Evolutionary conservation across 2,888 invertebrate species (phyloP).

Genomic region (Andrena minutula): DNA sequence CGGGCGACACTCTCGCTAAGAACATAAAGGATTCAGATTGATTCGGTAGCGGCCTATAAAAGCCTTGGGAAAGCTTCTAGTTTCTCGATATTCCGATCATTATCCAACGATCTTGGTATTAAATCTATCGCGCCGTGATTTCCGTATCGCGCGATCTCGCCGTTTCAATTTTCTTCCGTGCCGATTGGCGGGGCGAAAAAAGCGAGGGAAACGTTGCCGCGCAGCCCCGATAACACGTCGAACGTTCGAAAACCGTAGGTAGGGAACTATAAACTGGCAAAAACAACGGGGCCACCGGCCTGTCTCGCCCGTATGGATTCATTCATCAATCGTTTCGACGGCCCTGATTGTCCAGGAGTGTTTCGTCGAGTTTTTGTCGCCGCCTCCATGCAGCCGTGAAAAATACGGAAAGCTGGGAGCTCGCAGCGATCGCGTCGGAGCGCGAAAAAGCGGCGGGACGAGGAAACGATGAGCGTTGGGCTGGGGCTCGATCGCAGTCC

Average conservation of each 20-base stretch:
- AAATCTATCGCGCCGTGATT: slow-evolving; percentile 11
- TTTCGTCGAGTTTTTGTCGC: slow-evolving; percentile 62
- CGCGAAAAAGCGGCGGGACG: slow-evolving; percentile 46
- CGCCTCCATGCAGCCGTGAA: slow-evolving; percentile 63
- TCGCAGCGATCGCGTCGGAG: slow-evolving; percentile 5
- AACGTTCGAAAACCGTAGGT: slow-evolving; percentile 18
- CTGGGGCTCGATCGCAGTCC: slow-evolving; percentile 44
- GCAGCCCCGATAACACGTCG: slow-evolving; percentile 39
- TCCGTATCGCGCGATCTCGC: slow-evolving; percentile 28
- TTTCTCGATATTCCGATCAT: slow-evolving; percentile 23
- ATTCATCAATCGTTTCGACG: slow-evolving; percentile 71
- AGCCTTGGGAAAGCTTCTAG: background rate
- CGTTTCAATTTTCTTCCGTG: slow-evolving; percentile 52
- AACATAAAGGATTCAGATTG: background rate
- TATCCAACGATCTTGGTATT: slow-evolving; percentile 30
- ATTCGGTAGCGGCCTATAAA: background rate
- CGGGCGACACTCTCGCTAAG: background rate
- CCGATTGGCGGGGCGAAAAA: background rate
- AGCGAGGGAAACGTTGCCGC: slow-evolving; percentile 20
- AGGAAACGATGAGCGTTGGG: slow-evolving; percentile 44
- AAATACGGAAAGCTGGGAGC: slow-evolving; percentile 51
- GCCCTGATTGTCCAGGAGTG: slow-evolving; percentile 63
- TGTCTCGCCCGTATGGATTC: slow-evolving; percentile 54
- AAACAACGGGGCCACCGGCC: slow-evolving; percentile 40
- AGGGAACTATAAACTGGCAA: slow-evolving; percentile 49